A percentile compares a stretch with the other conserved stretches of the same genome.
phyloP scores from a whole-genome alignment of 1,140 invertebrate genomes.

The Bilobella aurantiaca region DNA sequence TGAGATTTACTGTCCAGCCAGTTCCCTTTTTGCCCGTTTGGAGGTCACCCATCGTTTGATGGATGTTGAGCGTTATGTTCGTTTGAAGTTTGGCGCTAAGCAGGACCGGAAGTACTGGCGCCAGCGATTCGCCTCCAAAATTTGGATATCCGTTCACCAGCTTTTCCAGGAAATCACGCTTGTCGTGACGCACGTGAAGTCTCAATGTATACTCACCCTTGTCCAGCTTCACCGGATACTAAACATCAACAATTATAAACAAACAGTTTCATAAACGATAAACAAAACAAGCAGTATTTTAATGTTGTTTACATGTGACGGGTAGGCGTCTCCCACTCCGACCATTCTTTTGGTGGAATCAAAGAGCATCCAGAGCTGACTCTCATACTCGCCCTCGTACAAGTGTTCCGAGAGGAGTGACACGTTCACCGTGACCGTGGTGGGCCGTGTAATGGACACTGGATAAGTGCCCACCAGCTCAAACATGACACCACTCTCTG shows the following conservation, averaged over 20 bases:
- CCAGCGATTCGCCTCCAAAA: not conserved
- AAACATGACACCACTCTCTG: slow-evolving; percentile 75
- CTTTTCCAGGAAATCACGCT: slow-evolving; percentile 69
- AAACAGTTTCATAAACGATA: not conserved
- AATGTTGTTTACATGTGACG: slow-evolving; percentile 46
- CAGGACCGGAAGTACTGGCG: slow-evolving; percentile 50
- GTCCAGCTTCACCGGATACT: slow-evolving; percentile 59
- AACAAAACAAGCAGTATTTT: no score
- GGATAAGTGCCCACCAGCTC: slow-evolving; percentile 74
- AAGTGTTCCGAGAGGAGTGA: slow-evolving; percentile 67
- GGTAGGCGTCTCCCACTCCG: slow-evolving; percentile 76
- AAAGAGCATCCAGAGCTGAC: slow-evolving; percentile 91
- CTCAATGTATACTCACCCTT: slow-evolving; percentile 88
- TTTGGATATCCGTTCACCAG: slow-evolving; percentile 49
- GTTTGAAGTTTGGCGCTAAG: slow-evolving; percentile 64
- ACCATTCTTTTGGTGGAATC: slow-evolving; percentile 79
- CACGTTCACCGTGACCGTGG: slow-evolving; percentile 68
- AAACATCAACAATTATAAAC: not conserved
- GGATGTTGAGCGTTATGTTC: slow-evolving; percentile 62
- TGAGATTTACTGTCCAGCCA: slow-evolving; percentile 45
- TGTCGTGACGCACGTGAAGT: slow-evolving; percentile 80
- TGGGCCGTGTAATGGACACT: slow-evolving; percentile 67
- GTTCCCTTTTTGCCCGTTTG: slow-evolving; percentile 16
- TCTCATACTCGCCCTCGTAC: slow-evolving; percentile 91
- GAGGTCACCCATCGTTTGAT: slow-evolving; percentile 38